Conservation (phyloP, 2,888 invertebrate species). For the Volucella inflata region DNA sequence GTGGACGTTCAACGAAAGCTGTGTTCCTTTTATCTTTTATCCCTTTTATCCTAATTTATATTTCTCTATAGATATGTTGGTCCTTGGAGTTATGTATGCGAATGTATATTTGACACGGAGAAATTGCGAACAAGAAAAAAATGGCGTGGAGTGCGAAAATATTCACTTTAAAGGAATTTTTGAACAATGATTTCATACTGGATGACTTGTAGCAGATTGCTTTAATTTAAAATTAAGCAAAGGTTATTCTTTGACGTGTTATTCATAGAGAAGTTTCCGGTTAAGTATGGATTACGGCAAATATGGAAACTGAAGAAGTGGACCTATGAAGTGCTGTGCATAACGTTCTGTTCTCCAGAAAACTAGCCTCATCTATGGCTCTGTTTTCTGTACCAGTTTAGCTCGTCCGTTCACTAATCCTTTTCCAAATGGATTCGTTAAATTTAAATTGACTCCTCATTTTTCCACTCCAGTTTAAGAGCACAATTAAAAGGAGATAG, state of each 20-base stretch:
- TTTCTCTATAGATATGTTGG: constrained; percentile 26
- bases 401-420: no score
- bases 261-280: neutral
- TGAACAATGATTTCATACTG: neutral
- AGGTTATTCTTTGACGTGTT: constrained; percentile 13
- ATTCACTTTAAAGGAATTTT: constrained; percentile 35
- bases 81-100: constrained; percentile 18
- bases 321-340: no score
- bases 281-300: no score
- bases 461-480: no score
- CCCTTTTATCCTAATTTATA: constrained; percentile 25
- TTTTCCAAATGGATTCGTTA: no score
- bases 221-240: neutral
- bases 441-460: no score
- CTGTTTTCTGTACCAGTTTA: no score
- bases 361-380: no score
- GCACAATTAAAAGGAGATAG: no score
- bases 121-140: neutral
- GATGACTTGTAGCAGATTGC: constrained; percentile 11
- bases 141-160: neutral
- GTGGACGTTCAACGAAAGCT: neutral
- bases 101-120: neutral
- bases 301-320: no score
- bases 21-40: neutral
- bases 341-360: no score